A percentile compares a stretch with the other conserved stretches of the same genome.
These are phyloP conservation scores for Psephotus haematonotus DNA, from an alignment of 2,113 vertebrate species.

Conservation along the genomic window DNA sequence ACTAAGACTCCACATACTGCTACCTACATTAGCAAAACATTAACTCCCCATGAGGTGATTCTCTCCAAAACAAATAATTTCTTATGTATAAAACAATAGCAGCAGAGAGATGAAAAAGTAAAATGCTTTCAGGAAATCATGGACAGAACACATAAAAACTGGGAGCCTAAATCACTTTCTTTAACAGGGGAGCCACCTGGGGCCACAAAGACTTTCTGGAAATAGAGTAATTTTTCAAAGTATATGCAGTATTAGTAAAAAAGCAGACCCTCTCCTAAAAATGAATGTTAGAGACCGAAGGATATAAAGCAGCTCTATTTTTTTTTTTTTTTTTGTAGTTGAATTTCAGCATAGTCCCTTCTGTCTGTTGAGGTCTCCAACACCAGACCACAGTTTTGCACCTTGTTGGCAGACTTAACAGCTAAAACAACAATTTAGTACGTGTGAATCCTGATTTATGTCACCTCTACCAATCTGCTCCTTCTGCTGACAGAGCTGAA, in stretches of 20 bases:
- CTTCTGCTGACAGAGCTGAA: background rate
- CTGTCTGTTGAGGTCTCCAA: background rate
- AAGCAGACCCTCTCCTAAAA: background rate
- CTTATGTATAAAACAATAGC: background rate
- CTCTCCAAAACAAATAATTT: background rate
- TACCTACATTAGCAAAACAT: background rate
- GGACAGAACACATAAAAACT: background rate
- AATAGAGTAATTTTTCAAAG: background rate
- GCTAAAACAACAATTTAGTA: background rate
- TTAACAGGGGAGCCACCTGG: background rate
- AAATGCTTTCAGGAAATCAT: background rate
- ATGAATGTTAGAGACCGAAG: background rate
- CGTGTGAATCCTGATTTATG: background rate
- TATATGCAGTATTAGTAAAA: background rate
- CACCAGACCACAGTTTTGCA: background rate
- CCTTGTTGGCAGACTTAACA: background rate
- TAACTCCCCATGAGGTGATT: background rate
- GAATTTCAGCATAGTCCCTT: background rate
- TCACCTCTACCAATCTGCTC: background rate
- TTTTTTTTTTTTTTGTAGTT: background rate
- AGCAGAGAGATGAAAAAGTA: background rate
- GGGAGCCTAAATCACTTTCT: background rate
- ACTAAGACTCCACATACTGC: background rate
- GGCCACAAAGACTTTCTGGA: background rate
- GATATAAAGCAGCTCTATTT: background rate